phyloP scores from a whole-genome alignment of 1,140 invertebrate species.

The fruit fly (Drosophila melanogaster) region DNA sequence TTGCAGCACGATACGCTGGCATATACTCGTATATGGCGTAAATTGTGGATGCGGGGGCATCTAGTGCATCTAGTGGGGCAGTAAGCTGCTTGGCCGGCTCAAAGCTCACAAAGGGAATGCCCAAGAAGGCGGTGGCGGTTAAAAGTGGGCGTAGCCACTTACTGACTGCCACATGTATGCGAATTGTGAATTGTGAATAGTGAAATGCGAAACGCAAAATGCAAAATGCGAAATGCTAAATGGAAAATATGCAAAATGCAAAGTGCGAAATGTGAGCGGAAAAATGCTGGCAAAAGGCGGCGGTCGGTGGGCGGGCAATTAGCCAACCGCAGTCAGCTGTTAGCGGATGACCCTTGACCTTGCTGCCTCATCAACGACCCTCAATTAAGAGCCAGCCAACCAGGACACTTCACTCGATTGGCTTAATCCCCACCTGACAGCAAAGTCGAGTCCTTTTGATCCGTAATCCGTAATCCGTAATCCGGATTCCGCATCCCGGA shows the following conservation, averaged over 20 bases:
- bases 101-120: conserved; percentile 31
- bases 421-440: conserved; percentile 32
- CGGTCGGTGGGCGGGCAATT: conserved; percentile 25
- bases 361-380: conserved; percentile 7
- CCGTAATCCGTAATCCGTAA: conserved; percentile 28
- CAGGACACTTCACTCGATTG: conserved; percentile 40
- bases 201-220: conserved; percentile 4
- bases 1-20: conserved; percentile 13
- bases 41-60: conserved; percentile 10
- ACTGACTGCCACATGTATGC: conserved; percentile 26
- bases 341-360: conserved; percentile 23
- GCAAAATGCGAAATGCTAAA: conserved; percentile 16
- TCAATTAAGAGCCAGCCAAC: conserved; percentile 26
- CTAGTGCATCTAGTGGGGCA: conserved; percentile 1
- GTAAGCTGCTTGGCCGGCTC: conserved; percentile 41
- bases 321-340: conserved; percentile 12
- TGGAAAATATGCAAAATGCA: background rate
- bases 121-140: conserved; percentile 7
- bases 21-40: conserved; percentile 4
- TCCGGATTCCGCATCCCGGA: conserved; percentile 44
- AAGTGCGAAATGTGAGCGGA: conserved; percentile 21
- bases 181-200: conserved; percentile 30
- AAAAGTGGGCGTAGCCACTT: conserved; percentile 32
- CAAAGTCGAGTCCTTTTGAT: conserved; percentile 26
- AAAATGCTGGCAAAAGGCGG: conserved; percentile 12